Evolutionary conservation across 2,113 vertebrate species (phyloP).

Genomic region (Pungitius pungitius): DNA sequence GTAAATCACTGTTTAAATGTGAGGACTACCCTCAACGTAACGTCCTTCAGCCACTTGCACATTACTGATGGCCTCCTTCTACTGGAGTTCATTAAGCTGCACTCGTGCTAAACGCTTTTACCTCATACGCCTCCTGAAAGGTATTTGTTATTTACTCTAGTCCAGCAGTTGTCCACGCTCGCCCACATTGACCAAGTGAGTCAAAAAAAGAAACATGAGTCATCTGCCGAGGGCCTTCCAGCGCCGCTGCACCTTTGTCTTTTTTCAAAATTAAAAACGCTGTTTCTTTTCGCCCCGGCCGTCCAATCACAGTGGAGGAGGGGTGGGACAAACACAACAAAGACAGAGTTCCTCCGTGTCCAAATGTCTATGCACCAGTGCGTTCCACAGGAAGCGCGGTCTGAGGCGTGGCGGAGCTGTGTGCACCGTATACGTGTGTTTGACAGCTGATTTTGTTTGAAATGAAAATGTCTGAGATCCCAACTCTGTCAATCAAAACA

Average conservation of each 20-base stretch:
- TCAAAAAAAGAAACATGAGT: not conserved
- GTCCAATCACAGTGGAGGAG: too few species aligned
- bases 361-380: not conserved
- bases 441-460: constrained; percentile 40
- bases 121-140: not conserved
- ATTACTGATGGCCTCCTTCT: not conserved
- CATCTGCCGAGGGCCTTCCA: too few species aligned
- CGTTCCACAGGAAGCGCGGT: constrained; percentile 10
- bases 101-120: constrained; percentile 6
- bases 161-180: not conserved
- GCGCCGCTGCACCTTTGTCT: too few species aligned
- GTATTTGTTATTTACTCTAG: constrained; percentile 11
- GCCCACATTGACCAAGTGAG: not conserved
- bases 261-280: too few species aligned
- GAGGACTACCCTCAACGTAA: not conserved
- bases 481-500: constrained; percentile 29
- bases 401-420: not conserved
- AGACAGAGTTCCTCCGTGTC: not conserved
- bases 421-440: not conserved
- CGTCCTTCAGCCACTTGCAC: not conserved
- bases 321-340: not conserved
- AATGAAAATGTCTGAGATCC: constrained; percentile 7
- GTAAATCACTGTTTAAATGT: constrained; percentile 2
- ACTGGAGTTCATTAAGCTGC: constrained; percentile 1
- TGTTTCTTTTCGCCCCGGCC: too few species aligned